phyloP scores from a whole-genome alignment of 2,113 vertebrate species.

The Odocoileus hemionus region DNA sequence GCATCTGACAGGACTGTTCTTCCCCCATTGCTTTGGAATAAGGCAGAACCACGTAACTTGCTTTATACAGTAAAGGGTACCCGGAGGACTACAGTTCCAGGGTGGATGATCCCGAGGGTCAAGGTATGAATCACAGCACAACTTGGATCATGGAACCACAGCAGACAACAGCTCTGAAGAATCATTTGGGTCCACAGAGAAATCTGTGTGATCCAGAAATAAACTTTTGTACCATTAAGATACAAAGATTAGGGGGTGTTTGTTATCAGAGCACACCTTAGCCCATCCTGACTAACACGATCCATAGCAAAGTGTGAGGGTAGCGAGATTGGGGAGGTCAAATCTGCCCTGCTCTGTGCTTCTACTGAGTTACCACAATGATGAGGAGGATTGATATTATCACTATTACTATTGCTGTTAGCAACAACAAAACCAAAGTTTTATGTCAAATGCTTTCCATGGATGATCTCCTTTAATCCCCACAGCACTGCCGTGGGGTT shows the following conservation, averaged over 20 bases:
- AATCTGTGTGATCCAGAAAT: background rate
- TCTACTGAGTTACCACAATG: background rate
- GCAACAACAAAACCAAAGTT: background rate
- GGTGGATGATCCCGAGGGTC: background rate
- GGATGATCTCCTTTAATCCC: background rate
- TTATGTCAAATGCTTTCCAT: background rate
- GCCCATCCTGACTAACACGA: background rate
- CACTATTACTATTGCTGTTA: background rate
- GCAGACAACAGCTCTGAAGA: background rate
- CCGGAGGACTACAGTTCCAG: background rate
- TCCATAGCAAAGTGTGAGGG: background rate
- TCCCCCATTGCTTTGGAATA: background rate
- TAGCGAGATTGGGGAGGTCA: no score
- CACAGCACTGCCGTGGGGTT: background rate
- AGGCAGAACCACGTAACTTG: background rate
- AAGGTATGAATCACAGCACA: background rate
- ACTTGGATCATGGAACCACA: background rate
- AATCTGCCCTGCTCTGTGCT: background rate
- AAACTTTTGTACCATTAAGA: fast-evolving
- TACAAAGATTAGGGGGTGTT: background rate
- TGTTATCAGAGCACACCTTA: background rate
- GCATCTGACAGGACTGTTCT: background rate
- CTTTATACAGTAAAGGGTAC: background rate
- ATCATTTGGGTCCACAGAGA: background rate
- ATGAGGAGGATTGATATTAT: background rate